phyloP scores from a whole-genome alignment of 2,888 invertebrate species.

The Yponomeuta sedellus region DNA sequence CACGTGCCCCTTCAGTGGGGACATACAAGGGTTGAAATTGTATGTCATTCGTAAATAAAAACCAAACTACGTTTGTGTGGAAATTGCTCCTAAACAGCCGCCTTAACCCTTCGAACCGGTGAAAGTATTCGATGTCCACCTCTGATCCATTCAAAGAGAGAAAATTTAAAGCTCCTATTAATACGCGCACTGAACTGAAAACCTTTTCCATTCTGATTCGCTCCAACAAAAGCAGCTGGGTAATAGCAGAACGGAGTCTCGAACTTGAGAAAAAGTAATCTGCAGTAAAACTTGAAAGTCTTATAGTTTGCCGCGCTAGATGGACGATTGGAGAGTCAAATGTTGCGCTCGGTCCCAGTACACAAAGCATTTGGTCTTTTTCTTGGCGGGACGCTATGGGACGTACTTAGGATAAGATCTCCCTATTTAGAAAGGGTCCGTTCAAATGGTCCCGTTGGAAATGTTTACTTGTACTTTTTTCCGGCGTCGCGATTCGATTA shows the following conservation, averaged over 20 bases:
- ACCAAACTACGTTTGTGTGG: too few relatives aligned
- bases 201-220: not conserved
- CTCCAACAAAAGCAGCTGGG: not conserved
- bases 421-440: not conserved
- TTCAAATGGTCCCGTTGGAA: not conserved
- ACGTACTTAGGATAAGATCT: not conserved
- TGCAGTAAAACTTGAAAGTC: slow-evolving; percentile 35
- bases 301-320: not conserved
- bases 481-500: not conserved
- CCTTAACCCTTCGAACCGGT: too few relatives aligned
- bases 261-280: slow-evolving; percentile 30
- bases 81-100: too few relatives aligned
- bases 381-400: not conserved
- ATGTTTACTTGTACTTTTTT: slow-evolving; percentile 1
- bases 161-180: not conserved
- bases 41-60: too few relatives aligned
- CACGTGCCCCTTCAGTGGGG: too few relatives aligned
- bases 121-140: too few relatives aligned
- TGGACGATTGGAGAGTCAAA: slow-evolving; percentile 1
- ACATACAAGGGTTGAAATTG: too few relatives aligned
- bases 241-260: not conserved
- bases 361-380: not conserved
- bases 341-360: not conserved
- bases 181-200: not conserved
- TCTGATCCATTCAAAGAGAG: not conserved